Conservation (phyloP, 2,113 vertebrate species). For the Dromiciops gliroides region DNA sequence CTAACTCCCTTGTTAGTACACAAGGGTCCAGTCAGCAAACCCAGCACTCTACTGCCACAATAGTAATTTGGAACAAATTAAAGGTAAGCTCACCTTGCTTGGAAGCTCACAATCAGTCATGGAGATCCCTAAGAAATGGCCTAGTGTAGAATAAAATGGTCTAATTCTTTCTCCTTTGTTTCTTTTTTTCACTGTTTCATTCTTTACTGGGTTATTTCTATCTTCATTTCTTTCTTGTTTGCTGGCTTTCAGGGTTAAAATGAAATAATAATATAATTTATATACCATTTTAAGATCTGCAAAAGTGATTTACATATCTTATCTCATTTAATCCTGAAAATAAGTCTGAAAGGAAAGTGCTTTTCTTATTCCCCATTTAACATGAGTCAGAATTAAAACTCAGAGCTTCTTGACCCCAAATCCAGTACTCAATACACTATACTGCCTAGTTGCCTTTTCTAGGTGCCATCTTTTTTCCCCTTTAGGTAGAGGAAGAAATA, state of each 20-base stretch:
- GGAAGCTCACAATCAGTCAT: neutral
- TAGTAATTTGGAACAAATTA: constrained; percentile 41
- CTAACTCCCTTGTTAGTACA: constrained; percentile 49
- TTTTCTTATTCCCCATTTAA: neutral
- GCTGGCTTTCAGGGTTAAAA: neutral
- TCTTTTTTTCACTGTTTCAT: neutral
- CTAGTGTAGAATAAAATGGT: neutral
- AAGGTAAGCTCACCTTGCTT: constrained; percentile 37
- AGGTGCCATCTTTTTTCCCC: neutral
- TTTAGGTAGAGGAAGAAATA: neutral
- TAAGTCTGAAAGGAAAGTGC: neutral
- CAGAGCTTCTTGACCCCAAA: neutral
- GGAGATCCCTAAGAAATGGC: neutral
- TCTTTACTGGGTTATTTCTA: neutral
- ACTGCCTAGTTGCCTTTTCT: neutral
- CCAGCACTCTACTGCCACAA: neutral
- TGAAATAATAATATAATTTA: neutral
- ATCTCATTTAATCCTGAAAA: neutral
- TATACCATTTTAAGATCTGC: neutral
- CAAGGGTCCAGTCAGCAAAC: constrained; percentile 32
- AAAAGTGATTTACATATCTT: neutral
- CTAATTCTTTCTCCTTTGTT: neutral
- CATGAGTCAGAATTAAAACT: neutral
- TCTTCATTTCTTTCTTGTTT: neutral
- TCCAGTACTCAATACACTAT: neutral